Conservation (phyloP, 2,797 vertebrate species). For the Muscicapa striata region DNA sequence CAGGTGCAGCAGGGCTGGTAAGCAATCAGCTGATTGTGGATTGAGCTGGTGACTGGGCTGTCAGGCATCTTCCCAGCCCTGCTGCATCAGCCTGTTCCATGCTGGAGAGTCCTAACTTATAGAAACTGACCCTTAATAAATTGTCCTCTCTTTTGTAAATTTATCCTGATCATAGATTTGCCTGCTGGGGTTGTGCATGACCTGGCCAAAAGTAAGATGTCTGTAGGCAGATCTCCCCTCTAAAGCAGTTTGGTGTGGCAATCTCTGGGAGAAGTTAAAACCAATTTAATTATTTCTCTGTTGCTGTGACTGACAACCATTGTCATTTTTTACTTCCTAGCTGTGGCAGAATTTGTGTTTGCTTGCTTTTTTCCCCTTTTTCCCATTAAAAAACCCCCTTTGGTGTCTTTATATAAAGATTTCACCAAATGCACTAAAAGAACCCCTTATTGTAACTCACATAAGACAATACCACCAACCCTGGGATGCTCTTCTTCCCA, state of each 20-base stretch:
- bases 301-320: background rate
- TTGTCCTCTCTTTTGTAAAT: background rate
- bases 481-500: background rate
- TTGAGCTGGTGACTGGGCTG: background rate
- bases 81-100: accelerated
- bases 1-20: background rate
- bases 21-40: background rate
- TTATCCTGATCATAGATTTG: background rate
- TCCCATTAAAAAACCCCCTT: background rate
- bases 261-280: background rate
- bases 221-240: background rate
- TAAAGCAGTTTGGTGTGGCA: background rate
- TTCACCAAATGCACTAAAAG: background rate
- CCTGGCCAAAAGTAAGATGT: accelerated
- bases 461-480: background rate
- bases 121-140: background rate
- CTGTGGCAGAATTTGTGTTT: background rate
- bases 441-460: background rate
- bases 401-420: background rate
- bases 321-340: background rate
- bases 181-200: background rate
- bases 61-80: background rate
- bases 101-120: background rate
- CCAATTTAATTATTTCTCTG: background rate
- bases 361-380: background rate